Evolutionary conservation across 2,113 vertebrate species (phyloP).

Genomic region (Nannospalax galili): DNA sequence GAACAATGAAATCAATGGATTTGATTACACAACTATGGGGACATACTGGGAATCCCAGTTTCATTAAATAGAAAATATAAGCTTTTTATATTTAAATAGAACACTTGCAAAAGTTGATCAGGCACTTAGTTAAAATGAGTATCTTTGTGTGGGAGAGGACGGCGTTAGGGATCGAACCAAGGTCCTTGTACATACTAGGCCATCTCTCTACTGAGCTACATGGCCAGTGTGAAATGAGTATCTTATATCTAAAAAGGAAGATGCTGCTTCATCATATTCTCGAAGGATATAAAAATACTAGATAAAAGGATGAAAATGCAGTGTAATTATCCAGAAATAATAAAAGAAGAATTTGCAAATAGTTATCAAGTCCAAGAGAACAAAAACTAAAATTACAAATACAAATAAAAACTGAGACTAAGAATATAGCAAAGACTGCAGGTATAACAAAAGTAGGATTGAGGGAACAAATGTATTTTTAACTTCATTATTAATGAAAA

Average conservation of each 20-base stretch:
- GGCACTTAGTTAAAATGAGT: background rate
- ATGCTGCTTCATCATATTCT: background rate
- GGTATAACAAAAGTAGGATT: background rate
- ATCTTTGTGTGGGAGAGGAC: background rate
- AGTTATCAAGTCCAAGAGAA: background rate
- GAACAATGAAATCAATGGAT: background rate
- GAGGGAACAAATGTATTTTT: background rate
- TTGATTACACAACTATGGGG: background rate
- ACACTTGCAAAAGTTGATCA: background rate
- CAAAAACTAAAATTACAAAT: background rate
- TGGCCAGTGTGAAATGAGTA: background rate
- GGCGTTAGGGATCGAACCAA: background rate
- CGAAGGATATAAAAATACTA: background rate
- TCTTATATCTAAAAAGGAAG: background rate
- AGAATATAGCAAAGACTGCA: background rate
- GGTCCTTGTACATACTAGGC: background rate
- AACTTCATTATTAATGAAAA: background rate
- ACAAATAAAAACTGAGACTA: background rate
- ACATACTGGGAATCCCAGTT: background rate
- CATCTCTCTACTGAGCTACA: background rate
- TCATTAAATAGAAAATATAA: constrained; percentile 2
- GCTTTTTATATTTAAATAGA: background rate
- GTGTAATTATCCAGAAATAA: background rate
- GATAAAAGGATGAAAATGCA: background rate
- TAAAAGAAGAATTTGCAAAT: background rate